A percentile compares a stretch with the other conserved stretches of the same genome.
Evolutionary conservation across 2,113 vertebrate species (phyloP).

Genomic region (Perognathus longimembris): DNA sequence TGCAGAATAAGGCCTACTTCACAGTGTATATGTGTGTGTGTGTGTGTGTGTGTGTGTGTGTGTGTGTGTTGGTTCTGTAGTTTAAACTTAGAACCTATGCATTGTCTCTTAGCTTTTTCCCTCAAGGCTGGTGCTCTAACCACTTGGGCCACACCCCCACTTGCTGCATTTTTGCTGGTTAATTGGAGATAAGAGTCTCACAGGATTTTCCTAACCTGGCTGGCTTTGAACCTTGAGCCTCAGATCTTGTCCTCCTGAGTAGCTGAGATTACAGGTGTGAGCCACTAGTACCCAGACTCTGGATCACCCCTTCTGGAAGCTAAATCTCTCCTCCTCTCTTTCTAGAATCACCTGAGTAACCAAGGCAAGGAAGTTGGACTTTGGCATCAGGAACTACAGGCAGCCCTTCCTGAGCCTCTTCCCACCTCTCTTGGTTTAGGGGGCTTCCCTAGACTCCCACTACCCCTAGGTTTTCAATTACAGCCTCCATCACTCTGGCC

Average conservation of each 20-base stretch:
- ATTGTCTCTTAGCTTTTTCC: no score
- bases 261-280: not conserved
- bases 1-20: conserved; percentile 9
- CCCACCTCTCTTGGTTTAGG: not conserved
- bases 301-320: not conserved
- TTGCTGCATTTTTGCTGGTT: no score
- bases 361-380: not conserved
- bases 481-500: not conserved
- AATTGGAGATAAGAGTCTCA: no score
- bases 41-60: not conserved
- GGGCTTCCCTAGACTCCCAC: not conserved
- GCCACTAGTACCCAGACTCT: not conserved
- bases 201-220: no score
- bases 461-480: not conserved
- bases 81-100: no score
- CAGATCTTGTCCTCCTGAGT: not conserved
- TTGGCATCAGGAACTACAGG: not conserved
- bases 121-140: no score
- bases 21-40: not conserved
- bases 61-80: not conserved
- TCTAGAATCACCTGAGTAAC: not conserved
- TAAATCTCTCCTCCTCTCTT: not conserved
- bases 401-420: not conserved
- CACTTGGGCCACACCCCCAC: no score
- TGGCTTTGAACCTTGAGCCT: no score